phyloP scores from a whole-genome alignment of 2,888 invertebrate species.

The Ypsolopha scabrella region DNA sequence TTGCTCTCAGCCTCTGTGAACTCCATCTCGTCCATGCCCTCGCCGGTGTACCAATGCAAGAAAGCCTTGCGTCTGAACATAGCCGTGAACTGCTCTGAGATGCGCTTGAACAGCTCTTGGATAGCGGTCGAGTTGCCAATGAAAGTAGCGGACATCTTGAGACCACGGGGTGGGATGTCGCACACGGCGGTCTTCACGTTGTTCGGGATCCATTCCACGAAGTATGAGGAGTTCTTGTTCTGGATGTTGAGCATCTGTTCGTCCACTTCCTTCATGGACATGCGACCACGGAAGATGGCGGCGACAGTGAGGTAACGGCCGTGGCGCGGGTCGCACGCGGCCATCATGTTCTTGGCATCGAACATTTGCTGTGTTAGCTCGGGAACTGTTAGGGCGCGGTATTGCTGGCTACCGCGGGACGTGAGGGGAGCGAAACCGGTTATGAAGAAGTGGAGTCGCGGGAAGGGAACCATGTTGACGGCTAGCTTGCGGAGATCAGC shows the following conservation, averaged over 20 bases:
- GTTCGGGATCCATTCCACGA: slow-evolving; percentile 76
- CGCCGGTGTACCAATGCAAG: slow-evolving; percentile 98
- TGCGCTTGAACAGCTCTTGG: slow-evolving; percentile 39
- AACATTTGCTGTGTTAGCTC: slow-evolving; percentile 71
- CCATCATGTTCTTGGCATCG: slow-evolving; percentile 81
- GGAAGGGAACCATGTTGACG: slow-evolving; percentile 68
- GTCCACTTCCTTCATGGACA: slow-evolving; percentile 87
- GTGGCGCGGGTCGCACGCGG: slow-evolving; percentile 86
- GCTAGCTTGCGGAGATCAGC: slow-evolving; percentile 4
- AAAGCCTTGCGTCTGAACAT: slow-evolving; percentile 98
- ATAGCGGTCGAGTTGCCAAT: slow-evolving; percentile 71
- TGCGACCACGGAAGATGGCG: slow-evolving; percentile 81
- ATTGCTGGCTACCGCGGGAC: slow-evolving; percentile 81
- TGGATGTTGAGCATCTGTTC: slow-evolving; percentile 77
- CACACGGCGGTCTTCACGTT: slow-evolving; percentile 78
- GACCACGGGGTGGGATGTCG: slow-evolving; percentile 77
- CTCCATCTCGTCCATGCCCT: slow-evolving; percentile 98
- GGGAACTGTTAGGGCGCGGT: slow-evolving; percentile 82
- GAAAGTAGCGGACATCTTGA: slow-evolving; percentile 77
- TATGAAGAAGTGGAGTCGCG: slow-evolving; percentile 84
- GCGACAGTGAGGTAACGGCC: slow-evolving; percentile 84
- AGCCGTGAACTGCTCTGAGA: slow-evolving; percentile 70
- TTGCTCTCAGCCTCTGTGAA: slow-evolving; percentile 96
- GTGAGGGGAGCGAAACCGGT: slow-evolving; percentile 80
- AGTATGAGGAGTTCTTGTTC: slow-evolving; percentile 72